phyloP scores from a whole-genome alignment of 2,888 invertebrate genomes.

The Metallyticus violacea region DNA sequence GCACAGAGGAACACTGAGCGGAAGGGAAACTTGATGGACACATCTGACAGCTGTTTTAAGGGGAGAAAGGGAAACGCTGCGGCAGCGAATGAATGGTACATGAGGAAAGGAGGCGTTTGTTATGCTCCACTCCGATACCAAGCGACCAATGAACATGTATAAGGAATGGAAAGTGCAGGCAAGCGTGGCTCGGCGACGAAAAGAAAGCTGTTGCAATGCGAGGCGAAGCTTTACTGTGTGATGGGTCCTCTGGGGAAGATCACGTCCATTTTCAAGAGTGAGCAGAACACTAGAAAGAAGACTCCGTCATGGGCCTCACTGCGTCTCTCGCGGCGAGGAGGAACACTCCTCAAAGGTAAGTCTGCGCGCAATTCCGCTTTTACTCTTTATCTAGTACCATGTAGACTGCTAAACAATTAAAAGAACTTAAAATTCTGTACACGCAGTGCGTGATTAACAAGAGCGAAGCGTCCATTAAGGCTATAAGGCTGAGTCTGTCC shows the following conservation, averaged over 20 bases:
- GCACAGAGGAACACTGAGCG: too few species aligned
- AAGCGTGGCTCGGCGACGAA: too few species aligned
- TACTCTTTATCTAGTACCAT: too few species aligned
- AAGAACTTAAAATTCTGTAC: too few species aligned
- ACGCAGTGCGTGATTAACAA: too few species aligned
- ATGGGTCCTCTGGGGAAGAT: constrained; percentile 61
- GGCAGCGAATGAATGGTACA: neutral
- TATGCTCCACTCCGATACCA: neutral
- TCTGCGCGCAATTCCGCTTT: too few species aligned
- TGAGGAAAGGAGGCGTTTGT: too few species aligned
- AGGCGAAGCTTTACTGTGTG: neutral
- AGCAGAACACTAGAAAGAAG: constrained; percentile 33
- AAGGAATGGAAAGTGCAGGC: constrained; percentile 1
- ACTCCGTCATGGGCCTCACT: neutral
- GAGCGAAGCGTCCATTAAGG: too few species aligned
- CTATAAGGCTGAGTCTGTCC: too few species aligned
- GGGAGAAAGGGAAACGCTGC: neutral
- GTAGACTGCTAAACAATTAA: too few species aligned
- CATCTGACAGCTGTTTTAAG: too few species aligned
- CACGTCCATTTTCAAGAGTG: constrained; percentile 58
- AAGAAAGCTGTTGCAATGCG: neutral
- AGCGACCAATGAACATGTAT: neutral
- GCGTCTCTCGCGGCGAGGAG: neutral
- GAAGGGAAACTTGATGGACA: too few species aligned
- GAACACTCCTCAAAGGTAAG: neutral